A percentile compares a stretch with the other conserved stretches of the same genome.
phyloP scores from a whole-genome alignment of 2,113 vertebrate species.

The Ageneiosus marmoratus region DNA sequence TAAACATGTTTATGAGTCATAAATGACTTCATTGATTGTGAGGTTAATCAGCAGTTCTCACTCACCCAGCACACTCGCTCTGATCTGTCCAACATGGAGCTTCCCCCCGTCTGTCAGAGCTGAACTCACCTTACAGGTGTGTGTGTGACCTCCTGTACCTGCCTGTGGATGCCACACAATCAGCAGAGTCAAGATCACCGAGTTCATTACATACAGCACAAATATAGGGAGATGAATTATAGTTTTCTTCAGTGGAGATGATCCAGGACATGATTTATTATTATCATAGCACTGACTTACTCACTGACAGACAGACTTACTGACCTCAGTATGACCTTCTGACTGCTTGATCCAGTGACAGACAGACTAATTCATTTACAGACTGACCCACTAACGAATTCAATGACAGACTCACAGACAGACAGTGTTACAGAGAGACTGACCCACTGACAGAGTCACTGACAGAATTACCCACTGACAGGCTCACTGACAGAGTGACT shows the following conservation, averaged over 20 bases:
- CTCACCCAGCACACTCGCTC: constrained; percentile 64
- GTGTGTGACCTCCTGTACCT: not conserved
- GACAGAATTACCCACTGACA: not conserved
- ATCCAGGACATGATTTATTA: not conserved
- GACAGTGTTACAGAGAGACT: not conserved
- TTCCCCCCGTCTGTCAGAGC: not conserved
- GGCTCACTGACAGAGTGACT: not conserved
- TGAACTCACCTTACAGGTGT: not conserved
- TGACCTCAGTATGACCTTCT: not conserved
- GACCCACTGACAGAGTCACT: not conserved
- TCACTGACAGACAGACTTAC: not conserved
- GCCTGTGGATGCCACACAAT: constrained; percentile 23
- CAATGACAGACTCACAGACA: not conserved
- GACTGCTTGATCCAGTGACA: not conserved
- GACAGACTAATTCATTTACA: not conserved
- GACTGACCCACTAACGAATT: not conserved
- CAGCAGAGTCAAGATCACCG: not conserved
- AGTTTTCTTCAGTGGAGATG: not conserved
- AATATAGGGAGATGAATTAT: not conserved
- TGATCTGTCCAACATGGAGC: not conserved
- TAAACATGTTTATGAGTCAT: too few relatives aligned
- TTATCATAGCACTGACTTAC: not conserved
- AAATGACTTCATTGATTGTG: too few relatives aligned
- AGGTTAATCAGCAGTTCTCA: not conserved
- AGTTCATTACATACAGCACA: not conserved